Base-by-base conservation (phyloP, 1,140 invertebrate species). In the Eupristina koningsbergeri region DNA sequence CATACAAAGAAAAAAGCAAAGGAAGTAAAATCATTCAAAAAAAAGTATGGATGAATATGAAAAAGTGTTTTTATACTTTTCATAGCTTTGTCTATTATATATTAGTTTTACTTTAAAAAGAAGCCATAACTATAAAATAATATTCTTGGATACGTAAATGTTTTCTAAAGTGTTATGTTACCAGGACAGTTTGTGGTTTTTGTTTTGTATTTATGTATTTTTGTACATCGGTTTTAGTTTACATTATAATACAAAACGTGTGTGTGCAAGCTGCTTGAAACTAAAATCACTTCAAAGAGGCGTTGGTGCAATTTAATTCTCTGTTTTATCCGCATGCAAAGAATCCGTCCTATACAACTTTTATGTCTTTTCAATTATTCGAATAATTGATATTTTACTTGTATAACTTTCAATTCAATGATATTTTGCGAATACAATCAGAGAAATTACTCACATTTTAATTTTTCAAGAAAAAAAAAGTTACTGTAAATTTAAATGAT, bases 351-450 rank as follows among this genome's bases (percentile, higher is more conserved):
- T 80, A 69, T 80, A 45, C 19, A 69, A 69, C 41, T 80, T 80
- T 80, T 69, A 69, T 80, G 45, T 36, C 45, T 80, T 80, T 69
- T 45, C 64, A 50, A 80, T 80, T 80, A 80, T 69, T 80, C 36
- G 63, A 53, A 39, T 47, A 53, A 50, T 8, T 1, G 26, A 26
- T 69, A 53, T 39, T 75, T n/a, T n/a, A 11, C 36, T 13, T 0
- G 19, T 80, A 7, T 17, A 17, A 9, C 41, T 69, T 80, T 36
- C 19, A 26, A 41, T 9, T 9, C 45, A 50, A 64, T 13, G 15
- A 67, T 50, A 64, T 67, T 64, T 64, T 29, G 36, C 19, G 7
- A 19, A 26, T 15, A 45, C 29, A 41, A 29, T 7, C 5, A 75
- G 50, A 34, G n/a, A 53, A 31, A 50, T 47, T 75, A 19, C 22